Evolutionary conservation across 2,888 invertebrate genomes (phyloP), one percentile per base, ranked within the genome.

Genomic region (Cephus runcator): DNA sequence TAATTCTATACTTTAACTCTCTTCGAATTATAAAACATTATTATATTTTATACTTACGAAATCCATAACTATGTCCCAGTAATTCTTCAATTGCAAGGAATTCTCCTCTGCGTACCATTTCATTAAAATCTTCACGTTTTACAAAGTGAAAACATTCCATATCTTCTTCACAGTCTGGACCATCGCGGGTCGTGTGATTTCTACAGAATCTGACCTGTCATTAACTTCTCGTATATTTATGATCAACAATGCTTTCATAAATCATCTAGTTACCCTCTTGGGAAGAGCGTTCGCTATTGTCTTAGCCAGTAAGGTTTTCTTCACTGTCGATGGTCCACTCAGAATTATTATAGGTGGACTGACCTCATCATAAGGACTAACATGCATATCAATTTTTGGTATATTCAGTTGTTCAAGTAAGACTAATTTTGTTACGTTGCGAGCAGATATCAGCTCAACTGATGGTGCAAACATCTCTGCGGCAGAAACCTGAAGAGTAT

Each of bases 21-120:
- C 23, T 23, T 56, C 23, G 56, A 56, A 56, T 56, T 56, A 1
- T 56, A 56, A 9, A 56, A 9, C 1, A 56, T 56, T 23, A 56
- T 56, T 76, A 73, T 75, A 31, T 75, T 15, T 40, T 40, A 73
- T 75, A 87, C 86, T 87, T 85, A 92, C 92, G 88, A 79, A 92
- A 90, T 77, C 92, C 92, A 83, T 91, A 92, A 79, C 88, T 90
- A 75, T 91, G 81, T 11, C 92, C 92, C 12, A 92, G 82, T 35
- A 88, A 80, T 81, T 92, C 92, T 33, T 90, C 88, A n/a, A 91
- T 87, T 0, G 91, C 88, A n/a, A 92, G 79, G 81, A 92, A 92
- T 77, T 91, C 88, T 23, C 92, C 92, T n/a, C 87, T 83, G 40
- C 89, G 85, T 3, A 90, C 84, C 88, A 92, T 89, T 15, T 88